These are phyloP conservation scores for Metallyticus violacea DNA, from an alignment of 2,888 invertebrate genomes.

Conservation along the genomic window DNA sequence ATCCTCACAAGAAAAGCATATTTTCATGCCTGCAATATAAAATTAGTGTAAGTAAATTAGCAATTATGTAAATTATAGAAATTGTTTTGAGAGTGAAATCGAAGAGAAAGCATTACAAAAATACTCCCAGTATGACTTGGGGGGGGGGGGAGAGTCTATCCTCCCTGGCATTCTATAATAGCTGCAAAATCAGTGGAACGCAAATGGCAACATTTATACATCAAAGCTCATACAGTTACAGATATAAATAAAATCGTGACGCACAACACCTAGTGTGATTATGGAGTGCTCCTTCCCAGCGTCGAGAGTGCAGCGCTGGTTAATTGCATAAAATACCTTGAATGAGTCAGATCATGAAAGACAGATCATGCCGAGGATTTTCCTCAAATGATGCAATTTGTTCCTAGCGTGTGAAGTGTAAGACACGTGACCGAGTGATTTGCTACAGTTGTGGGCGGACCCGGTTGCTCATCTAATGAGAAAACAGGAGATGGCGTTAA, in stretches of 20 bases:
- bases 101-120: no score
- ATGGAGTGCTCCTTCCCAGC: no score
- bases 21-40: no score
- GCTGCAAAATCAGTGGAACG: neutral
- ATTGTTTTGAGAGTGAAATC: no score
- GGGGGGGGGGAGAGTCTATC: no score
- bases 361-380: neutral
- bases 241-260: neutral
- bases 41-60: no score
- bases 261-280: neutral
- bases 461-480: neutral
- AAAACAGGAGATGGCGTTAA: neutral
- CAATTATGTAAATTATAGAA: no score
- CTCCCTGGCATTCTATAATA: neutral
- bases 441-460: neutral
- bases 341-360: neutral
- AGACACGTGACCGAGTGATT: neutral
- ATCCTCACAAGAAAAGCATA: no score
- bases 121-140: no score
- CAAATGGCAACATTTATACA: neutral
- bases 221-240: neutral
- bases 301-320: neutral
- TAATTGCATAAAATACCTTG: neutral
- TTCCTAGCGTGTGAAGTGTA: neutral
- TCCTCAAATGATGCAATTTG: neutral